Conservation (phyloP, 2,113 vertebrate genomes). For the Aix galericulata region DNA sequence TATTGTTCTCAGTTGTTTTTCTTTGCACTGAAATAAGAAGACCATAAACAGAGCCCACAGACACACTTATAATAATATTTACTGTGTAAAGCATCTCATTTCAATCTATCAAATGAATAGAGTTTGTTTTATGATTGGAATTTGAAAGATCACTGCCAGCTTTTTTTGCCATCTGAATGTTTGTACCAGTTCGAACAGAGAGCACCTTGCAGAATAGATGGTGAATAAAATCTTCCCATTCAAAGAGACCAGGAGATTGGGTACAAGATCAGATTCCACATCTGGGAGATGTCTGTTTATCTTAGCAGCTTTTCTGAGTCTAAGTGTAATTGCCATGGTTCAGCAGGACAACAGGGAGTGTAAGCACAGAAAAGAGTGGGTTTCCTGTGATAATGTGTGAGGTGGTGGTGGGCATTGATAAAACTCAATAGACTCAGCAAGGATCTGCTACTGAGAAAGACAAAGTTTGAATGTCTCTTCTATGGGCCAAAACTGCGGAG, state of each 20-base stretch:
- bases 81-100: neutral
- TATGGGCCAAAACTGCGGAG: neutral
- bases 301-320: neutral
- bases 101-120: neutral
- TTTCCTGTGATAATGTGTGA: constrained; percentile 2
- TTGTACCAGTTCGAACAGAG: neutral
- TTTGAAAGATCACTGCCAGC: neutral
- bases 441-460: neutral
- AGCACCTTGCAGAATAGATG: neutral
- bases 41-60: neutral
- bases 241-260: neutral
- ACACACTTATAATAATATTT: neutral
- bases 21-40: constrained; percentile 7
- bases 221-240: constrained; percentile 7
- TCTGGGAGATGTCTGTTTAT: neutral
- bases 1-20: constrained; percentile 19
- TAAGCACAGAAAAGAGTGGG: neutral
- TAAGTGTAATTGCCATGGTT: neutral
- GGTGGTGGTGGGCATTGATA: neutral
- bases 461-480: neutral
- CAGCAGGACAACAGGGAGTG: neutral
- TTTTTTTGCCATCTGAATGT: neutral
- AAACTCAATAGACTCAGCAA: neutral
- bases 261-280: neutral
- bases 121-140: neutral